Percentiles rank a stretch among this genome's conserved stretches.
phyloP scores from a whole-genome alignment of 2,888 invertebrate species.

The Hypselothyrea guttata region DNA sequence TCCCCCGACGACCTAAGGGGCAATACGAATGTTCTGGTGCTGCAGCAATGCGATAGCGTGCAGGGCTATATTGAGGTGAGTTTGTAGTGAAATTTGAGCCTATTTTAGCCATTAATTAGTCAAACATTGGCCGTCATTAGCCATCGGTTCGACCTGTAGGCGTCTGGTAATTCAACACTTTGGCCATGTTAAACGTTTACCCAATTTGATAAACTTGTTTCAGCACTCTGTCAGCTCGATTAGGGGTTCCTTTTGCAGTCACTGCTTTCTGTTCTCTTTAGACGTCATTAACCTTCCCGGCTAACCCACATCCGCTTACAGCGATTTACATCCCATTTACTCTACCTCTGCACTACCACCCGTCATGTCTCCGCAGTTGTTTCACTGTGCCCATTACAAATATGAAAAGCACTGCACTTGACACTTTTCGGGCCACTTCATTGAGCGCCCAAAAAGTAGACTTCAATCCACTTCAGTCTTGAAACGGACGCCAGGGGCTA shows the following conservation, averaged over 20 bases:
- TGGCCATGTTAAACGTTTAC: too few relatives aligned
- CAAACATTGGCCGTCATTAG: too few relatives aligned
- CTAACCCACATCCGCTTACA: slow-evolving; percentile 11
- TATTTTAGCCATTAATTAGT: too few relatives aligned
- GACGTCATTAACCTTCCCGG: not conserved
- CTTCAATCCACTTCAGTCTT: slow-evolving; percentile 15
- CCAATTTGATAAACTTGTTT: too few relatives aligned
- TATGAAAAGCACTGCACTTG: slow-evolving; percentile 69
- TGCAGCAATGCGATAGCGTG: slow-evolving; percentile 82
- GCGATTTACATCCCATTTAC: slow-evolving; percentile 54
- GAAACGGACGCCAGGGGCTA: slow-evolving; percentile 7
- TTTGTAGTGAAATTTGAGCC: slow-evolving; percentile 10
- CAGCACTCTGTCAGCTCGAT: too few relatives aligned
- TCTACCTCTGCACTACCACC: not conserved
- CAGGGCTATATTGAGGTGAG: slow-evolving; percentile 83
- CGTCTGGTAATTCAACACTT: too few relatives aligned
- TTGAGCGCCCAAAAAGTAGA: slow-evolving; percentile 49
- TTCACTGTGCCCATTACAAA: slow-evolving; percentile 36
- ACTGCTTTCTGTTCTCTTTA: too few relatives aligned
- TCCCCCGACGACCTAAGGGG: slow-evolving; percentile 84
- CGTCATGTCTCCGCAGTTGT: slow-evolving; percentile 5
- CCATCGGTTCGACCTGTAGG: too few relatives aligned
- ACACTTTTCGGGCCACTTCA: slow-evolving; percentile 56
- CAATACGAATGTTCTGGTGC: slow-evolving; percentile 80
- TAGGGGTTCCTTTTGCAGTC: too few relatives aligned